phyloP scores from a whole-genome alignment of 2,113 vertebrate genomes.

The Corydoras maculifer region DNA sequence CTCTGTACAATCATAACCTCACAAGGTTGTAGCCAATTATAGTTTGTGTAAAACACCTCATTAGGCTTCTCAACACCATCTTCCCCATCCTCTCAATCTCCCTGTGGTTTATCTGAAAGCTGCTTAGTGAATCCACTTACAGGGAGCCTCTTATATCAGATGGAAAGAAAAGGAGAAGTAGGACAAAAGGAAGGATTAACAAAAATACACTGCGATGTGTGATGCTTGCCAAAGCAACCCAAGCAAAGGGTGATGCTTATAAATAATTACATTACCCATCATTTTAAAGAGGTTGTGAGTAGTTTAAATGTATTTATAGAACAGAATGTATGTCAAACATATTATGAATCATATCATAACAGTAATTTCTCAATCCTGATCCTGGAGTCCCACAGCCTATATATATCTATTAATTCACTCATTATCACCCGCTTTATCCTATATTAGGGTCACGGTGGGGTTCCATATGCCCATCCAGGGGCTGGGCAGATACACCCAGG shows the following conservation, averaged over 20 bases:
- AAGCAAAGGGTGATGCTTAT: no score
- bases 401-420: no score
- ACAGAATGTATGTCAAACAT: no score
- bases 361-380: no score
- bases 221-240: conserved; percentile 5
- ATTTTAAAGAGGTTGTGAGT: no score
- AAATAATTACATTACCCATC: background rate
- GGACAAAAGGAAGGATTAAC: conserved; percentile 21
- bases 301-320: no score
- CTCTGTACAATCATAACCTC: background rate
- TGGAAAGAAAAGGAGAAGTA: conserved; percentile 8
- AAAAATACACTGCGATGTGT: background rate
- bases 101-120: conserved; percentile 9
- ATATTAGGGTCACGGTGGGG: no score
- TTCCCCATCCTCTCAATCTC: background rate
- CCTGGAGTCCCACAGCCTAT: no score
- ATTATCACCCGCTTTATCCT: no score
- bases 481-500: no score
- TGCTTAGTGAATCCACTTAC: conserved; percentile 6
- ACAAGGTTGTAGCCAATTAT: background rate
- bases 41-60: background rate
- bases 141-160: conserved; percentile 2
- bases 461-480: no score
- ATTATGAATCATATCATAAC: no score
- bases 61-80: background rate